Percentiles rank a stretch among this genome's conserved stretches.
These are phyloP conservation scores for Platysteira castanea DNA, from an alignment of 2,113 vertebrate species.

Conservation along the genomic window DNA sequence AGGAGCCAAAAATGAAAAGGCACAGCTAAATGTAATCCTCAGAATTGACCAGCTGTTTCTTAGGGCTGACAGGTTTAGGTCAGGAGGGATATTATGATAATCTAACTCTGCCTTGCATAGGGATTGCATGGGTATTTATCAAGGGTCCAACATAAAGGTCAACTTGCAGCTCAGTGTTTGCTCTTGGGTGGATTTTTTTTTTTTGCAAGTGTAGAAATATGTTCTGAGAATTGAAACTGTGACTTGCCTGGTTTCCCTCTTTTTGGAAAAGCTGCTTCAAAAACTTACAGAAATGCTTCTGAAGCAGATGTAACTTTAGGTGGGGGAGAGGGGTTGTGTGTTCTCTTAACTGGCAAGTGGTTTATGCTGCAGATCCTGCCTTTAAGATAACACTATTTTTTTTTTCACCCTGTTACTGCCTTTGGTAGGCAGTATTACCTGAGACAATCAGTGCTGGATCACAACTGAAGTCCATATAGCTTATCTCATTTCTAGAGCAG, in stretches of 20 bases:
- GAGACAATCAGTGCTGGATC: not conserved
- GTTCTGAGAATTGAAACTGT: not conserved
- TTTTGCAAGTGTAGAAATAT: not conserved
- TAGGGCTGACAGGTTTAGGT: not conserved
- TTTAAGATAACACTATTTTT: not conserved
- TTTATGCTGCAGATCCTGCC: not conserved
- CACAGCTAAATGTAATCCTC: not conserved
- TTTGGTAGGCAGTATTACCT: not conserved
- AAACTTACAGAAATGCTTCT: not conserved
- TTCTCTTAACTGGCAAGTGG: no score
- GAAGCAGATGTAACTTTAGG: no score
- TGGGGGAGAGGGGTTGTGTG: no score
- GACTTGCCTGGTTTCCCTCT: not conserved
- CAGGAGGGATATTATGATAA: not conserved
- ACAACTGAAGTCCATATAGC: not conserved
- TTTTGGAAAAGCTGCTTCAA: not conserved
- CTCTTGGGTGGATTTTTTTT: not conserved
- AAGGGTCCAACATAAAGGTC: not conserved
- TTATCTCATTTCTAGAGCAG: not conserved
- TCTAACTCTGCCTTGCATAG: not conserved
- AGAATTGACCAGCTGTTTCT: not conserved
- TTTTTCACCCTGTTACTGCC: not conserved
- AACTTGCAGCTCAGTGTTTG: not conserved
- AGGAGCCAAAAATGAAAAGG: not conserved
- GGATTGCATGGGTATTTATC: not conserved